Evolutionary conservation across 1,140 invertebrate genomes (phyloP).

Genomic region (Sitophilus oryzae): DNA sequence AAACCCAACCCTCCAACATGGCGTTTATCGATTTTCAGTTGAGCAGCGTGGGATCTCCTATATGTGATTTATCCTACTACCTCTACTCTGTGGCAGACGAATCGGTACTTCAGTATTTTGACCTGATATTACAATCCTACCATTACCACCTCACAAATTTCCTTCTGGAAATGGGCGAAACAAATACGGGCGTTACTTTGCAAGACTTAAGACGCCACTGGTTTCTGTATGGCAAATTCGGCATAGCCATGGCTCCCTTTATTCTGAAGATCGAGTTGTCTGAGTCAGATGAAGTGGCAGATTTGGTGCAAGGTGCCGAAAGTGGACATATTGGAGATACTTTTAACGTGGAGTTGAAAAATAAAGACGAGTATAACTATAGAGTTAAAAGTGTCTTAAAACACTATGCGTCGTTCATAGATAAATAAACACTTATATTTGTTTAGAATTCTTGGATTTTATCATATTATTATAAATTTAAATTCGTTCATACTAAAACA

Average conservation of each 20-base stretch:
- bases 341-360: conserved; percentile 17
- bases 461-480: too few species aligned
- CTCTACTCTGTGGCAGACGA: conserved; percentile 51
- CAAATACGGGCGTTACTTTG: conserved; percentile 44
- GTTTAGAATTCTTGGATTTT: too few species aligned
- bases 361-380: conserved; percentile 20
- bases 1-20: conserved; percentile 21
- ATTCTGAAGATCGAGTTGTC: conserved; percentile 21
- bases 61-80: conserved; percentile 54
- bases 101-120: conserved; percentile 44
- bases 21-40: conserved; percentile 55
- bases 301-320: conserved; percentile 26
- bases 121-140: conserved; percentile 50
- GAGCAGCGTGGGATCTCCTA: conserved; percentile 51
- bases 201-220: conserved; percentile 43
- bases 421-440: too few species aligned
- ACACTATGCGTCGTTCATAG: conserved; percentile 28
- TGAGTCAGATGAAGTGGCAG: conserved; percentile 23
- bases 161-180: conserved; percentile 42
- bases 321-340: conserved; percentile 14
- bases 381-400: conserved; percentile 23
- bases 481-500: too few species aligned
- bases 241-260: conserved; percentile 14
- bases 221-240: conserved; percentile 32
- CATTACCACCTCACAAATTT: conserved; percentile 46